Evolutionary conservation across 2,888 invertebrate species (phyloP).

Genomic region (Suillia variegata): DNA sequence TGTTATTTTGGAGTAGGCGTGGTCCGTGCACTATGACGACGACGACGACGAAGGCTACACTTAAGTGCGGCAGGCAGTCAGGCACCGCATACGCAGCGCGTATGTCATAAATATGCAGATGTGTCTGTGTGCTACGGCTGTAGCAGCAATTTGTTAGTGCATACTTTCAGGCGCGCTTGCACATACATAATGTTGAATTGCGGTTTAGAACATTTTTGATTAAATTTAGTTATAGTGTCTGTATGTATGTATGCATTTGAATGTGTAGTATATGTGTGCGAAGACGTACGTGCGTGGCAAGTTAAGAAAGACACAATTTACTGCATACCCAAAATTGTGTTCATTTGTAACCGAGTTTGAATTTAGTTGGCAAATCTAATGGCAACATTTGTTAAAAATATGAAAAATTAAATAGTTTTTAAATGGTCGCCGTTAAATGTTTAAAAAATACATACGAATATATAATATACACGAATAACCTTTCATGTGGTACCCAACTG

Average conservation of each 20-base stretch:
- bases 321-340: no score
- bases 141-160: slow-evolving; percentile 5
- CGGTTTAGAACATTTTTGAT: slow-evolving; percentile 22
- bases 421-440: no score
- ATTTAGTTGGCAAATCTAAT: no score
- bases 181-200: slow-evolving; percentile 17
- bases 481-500: no score
- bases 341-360: no score
- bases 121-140: background rate
- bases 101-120: slow-evolving; percentile 13
- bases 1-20: background rate
- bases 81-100: slow-evolving; percentile 3
- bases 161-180: slow-evolving; percentile 10
- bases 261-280: no score
- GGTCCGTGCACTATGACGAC: background rate
- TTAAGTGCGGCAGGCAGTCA: slow-evolving; percentile 1
- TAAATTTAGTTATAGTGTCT: slow-evolving; percentile 8
- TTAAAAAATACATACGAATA: no score
- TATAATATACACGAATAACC: no score
- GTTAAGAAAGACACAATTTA: background rate
- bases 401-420: no score
- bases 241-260: no score
- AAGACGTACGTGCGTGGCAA: background rate
- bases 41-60: background rate
- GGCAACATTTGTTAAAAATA: no score